A percentile compares a stretch with the other conserved stretches of the same genome.
These are phyloP conservation scores for Tortricodes alternella DNA, from an alignment of 2,888 invertebrate genomes.

Conservation along the genomic window DNA sequence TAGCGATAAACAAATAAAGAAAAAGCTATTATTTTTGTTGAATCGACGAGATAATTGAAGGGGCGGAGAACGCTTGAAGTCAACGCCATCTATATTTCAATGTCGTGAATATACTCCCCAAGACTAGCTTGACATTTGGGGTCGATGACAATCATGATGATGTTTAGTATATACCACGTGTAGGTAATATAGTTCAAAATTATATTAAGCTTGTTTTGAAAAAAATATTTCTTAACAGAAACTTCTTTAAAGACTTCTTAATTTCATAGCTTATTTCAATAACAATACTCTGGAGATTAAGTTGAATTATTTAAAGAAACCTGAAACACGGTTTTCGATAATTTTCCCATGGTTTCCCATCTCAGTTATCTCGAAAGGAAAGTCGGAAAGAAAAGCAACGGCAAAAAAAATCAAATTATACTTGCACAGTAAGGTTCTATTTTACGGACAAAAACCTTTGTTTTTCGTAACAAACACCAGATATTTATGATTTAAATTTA, in stretches of 20 bases:
- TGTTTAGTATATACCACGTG: no score
- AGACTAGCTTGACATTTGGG: conserved; percentile 2
- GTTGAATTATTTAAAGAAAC: background rate
- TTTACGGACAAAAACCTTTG: no score
- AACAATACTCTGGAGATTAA: background rate
- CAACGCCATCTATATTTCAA: conserved; percentile 55
- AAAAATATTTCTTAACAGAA: no score
- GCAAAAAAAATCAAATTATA: background rate
- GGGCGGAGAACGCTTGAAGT: background rate
- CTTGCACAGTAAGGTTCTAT: background rate
- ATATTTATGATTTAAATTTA: no score
- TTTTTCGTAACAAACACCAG: no score
- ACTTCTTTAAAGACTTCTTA: no score
- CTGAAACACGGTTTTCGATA: background rate
- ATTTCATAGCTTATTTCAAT: no score
- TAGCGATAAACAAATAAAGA: no score
- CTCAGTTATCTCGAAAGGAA: background rate
- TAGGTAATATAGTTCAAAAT: no score
- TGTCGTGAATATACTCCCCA: conserved; percentile 40
- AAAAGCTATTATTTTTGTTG: conserved; percentile 8
- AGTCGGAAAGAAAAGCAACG: background rate
- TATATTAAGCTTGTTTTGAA: no score
- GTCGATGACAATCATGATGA: background rate
- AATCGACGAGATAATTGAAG: background rate
- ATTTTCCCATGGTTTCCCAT: background rate